These are phyloP conservation scores for Drosophila ercepeae DNA, from an alignment of 1,140 invertebrate species.

Conservation along the genomic window DNA sequence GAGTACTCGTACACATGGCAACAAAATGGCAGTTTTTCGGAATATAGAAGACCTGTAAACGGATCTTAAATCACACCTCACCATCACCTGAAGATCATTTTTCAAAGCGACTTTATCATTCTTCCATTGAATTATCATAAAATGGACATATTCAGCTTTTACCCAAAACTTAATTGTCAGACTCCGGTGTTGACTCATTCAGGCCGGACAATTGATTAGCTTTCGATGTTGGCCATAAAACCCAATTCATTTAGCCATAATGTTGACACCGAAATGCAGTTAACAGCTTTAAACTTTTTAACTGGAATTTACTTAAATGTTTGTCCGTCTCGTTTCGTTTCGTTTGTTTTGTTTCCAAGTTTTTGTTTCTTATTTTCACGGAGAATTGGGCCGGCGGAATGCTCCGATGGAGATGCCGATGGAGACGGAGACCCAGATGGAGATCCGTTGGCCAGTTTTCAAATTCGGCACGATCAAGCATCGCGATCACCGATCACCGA, in stretches of 20 bases:
- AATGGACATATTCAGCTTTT: constrained; percentile 27
- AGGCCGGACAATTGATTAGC: constrained; percentile 68
- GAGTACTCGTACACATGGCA: background rate
- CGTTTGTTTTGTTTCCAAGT: constrained; percentile 4
- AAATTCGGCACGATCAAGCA: constrained; percentile 78
- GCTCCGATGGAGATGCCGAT: constrained; percentile 10
- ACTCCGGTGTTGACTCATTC: constrained; percentile 60
- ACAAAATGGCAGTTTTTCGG: background rate
- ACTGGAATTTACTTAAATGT: constrained; percentile 61
- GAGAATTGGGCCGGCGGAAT: constrained; percentile 72
- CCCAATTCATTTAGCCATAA: constrained; percentile 69
- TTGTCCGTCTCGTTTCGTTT: constrained; percentile 10
- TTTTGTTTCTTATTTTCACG: constrained; percentile 36
- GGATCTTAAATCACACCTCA: constrained; percentile 6
- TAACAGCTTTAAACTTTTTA: constrained; percentile 61
- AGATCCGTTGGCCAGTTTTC: constrained; percentile 58
- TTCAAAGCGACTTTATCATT: constrained; percentile 29
- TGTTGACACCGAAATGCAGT: constrained; percentile 75
- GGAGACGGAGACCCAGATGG: background rate
- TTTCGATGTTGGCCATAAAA: constrained; percentile 64
- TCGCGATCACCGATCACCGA: constrained; percentile 44
- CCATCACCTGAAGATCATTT: background rate
- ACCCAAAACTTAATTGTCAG: constrained; percentile 24
- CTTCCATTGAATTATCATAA: constrained; percentile 32
- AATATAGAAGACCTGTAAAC: no score